phyloP scores from a whole-genome alignment of 1,140 invertebrate genomes.

The Rhizoglyphus robini region DNA sequence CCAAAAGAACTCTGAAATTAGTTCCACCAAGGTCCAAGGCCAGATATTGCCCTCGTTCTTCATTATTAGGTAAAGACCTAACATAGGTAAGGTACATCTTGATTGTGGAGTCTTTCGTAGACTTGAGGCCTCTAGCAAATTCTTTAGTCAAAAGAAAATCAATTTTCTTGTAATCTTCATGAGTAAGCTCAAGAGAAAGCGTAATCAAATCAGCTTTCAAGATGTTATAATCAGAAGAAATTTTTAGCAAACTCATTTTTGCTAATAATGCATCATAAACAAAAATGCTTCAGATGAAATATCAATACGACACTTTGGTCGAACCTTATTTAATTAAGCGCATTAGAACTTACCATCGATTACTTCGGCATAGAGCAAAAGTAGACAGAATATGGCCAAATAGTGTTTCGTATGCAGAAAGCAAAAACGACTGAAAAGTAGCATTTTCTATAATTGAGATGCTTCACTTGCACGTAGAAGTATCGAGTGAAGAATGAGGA shows the following conservation, averaged over 20 bases:
- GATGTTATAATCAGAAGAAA: background rate
- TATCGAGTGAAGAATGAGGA: too few relatives aligned
- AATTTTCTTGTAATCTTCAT: conserved; percentile 10
- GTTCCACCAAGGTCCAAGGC: conserved; percentile 94
- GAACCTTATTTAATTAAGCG: background rate
- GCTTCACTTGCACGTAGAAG: too few relatives aligned
- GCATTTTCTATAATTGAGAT: background rate
- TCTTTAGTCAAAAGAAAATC: background rate
- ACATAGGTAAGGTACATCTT: conserved; percentile 92
- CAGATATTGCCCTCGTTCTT: conserved; percentile 84
- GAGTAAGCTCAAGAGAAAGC: background rate
- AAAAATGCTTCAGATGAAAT: background rate
- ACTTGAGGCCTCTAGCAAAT: conserved; percentile 9
- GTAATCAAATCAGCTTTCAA: background rate
- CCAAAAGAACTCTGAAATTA: conserved; percentile 91
- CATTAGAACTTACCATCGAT: conserved; percentile 1
- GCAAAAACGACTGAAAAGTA: background rate
- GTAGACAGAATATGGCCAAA: background rate
- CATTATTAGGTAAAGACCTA: conserved; percentile 82
- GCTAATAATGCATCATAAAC: background rate
- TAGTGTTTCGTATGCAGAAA: background rate
- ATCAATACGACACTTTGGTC: background rate
- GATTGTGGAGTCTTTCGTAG: conserved; percentile 45
- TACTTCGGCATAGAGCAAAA: background rate
- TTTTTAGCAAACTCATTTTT: background rate